These are phyloP conservation scores for Stictocephala bisonia DNA, from an alignment of 2,888 invertebrate genomes.

Conservation along the genomic window DNA sequence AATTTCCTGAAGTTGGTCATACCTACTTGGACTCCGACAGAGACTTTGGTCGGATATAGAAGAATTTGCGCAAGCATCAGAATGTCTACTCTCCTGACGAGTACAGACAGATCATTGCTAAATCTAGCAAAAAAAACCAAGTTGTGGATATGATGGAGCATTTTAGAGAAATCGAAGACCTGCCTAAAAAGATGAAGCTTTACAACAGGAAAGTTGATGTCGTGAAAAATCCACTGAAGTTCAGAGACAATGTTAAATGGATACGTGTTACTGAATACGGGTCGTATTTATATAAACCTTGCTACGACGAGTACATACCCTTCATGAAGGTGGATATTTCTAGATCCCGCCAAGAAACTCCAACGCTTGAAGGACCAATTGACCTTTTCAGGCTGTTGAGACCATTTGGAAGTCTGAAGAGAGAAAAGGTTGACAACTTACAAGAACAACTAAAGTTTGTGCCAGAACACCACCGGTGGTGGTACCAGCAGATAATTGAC, in stretches of 20 bases:
- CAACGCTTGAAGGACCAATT: conserved; percentile 4
- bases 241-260: conserved; percentile 42
- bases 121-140: conserved; percentile 53
- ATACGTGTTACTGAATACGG: conserved; percentile 31
- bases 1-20: conserved; percentile 62
- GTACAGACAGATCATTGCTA: conserved; percentile 58
- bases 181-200: conserved; percentile 27
- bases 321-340: conserved; percentile 42
- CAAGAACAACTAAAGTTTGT: conserved; percentile 37
- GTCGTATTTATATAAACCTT: conserved; percentile 41
- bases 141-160: conserved; percentile 56
- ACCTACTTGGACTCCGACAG: conserved; percentile 61
- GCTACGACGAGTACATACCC: conserved; percentile 39
- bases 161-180: conserved; percentile 48
- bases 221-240: conserved; percentile 28
- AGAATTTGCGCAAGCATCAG: conserved; percentile 59
- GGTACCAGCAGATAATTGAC: conserved; percentile 25
- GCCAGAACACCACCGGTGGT: conserved; percentile 35
- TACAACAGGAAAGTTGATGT: conserved; percentile 33
- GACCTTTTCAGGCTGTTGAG: conserved; percentile 1
- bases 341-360: neutral
- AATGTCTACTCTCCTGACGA: conserved; percentile 57
- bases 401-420: conserved; percentile 12
- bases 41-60: conserved; percentile 62
- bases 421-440: conserved; percentile 42